phyloP scores from a whole-genome alignment of 2,888 invertebrate genomes.

The Sthenelais limicola region DNA sequence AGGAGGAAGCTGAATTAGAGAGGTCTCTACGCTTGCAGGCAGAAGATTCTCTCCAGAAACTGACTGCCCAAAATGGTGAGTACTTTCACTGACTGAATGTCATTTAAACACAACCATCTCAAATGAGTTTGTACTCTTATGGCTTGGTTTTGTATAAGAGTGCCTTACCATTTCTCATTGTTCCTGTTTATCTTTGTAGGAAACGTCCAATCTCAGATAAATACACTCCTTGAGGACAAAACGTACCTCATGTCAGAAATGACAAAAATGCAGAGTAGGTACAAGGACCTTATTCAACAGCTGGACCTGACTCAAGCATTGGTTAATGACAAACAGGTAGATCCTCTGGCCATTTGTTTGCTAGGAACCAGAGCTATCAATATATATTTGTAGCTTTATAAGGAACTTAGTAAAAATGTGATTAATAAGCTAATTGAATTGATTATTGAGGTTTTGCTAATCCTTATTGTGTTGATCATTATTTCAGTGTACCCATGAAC shows the following conservation, averaged over 20 bases:
- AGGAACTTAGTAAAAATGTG: not conserved
- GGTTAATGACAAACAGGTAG: constrained; percentile 63
- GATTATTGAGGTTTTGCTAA: not conserved
- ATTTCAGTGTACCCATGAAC: constrained; percentile 42
- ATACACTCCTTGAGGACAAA: constrained; percentile 53
- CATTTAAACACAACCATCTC: too few species aligned
- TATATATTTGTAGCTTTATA: not conserved
- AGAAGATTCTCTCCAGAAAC: constrained; percentile 16
- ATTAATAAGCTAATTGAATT: too few species aligned
- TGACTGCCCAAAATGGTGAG: not conserved
- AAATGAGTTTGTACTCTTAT: too few species aligned
- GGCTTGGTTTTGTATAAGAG: too few species aligned
- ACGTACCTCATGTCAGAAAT: constrained; percentile 59
- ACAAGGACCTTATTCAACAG: constrained; percentile 64
- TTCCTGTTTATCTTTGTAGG: too few species aligned
- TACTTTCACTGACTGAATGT: too few species aligned
- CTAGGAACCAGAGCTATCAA: not conserved
- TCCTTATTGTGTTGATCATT: not conserved
- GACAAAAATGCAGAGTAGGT: constrained; percentile 57
- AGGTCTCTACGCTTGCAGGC: constrained; percentile 4
- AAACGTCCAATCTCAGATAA: not conserved
- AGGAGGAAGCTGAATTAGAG: constrained; percentile 31
- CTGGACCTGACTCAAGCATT: constrained; percentile 63
- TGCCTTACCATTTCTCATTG: too few species aligned
- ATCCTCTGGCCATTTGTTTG: not conserved